Conservation (phyloP, 2,113 vertebrate species). For the Eretmochelys imbricata region DNA sequence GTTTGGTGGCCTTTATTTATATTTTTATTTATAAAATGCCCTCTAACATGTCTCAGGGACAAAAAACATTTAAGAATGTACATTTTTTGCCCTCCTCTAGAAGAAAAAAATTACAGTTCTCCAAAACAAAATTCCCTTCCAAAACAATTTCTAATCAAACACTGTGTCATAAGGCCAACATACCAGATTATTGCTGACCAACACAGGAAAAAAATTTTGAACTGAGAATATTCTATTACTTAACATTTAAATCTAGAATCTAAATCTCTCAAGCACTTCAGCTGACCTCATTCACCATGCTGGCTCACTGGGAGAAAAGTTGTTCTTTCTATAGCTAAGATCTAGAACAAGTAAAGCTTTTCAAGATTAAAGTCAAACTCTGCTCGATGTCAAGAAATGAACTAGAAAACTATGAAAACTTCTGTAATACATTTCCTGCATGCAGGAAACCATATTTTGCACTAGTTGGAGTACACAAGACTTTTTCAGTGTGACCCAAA, state of each 20-base stretch:
- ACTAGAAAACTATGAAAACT: background rate
- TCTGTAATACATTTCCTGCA: background rate
- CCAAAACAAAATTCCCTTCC: background rate
- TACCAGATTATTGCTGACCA: background rate
- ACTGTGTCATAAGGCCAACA: background rate
- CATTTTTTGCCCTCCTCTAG: background rate
- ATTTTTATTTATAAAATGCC: background rate
- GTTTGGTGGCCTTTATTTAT: background rate
- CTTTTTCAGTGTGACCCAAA: background rate
- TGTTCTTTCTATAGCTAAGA: background rate
- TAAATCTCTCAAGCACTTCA: background rate
- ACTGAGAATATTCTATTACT: background rate
- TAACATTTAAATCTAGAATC: background rate
- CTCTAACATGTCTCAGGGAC: background rate
- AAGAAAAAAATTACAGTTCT: background rate
- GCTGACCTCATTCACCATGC: background rate
- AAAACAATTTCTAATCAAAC: background rate
- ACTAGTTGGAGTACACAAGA: background rate
- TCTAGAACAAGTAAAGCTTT: background rate
- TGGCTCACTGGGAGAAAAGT: background rate
- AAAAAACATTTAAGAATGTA: background rate
- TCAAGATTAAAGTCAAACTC: background rate
- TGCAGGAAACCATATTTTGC: background rate
- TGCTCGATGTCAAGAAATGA: background rate
- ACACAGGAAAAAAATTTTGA: background rate